Conservation (phyloP, 2,113 vertebrate species). For the Seriola dumerili region DNA sequence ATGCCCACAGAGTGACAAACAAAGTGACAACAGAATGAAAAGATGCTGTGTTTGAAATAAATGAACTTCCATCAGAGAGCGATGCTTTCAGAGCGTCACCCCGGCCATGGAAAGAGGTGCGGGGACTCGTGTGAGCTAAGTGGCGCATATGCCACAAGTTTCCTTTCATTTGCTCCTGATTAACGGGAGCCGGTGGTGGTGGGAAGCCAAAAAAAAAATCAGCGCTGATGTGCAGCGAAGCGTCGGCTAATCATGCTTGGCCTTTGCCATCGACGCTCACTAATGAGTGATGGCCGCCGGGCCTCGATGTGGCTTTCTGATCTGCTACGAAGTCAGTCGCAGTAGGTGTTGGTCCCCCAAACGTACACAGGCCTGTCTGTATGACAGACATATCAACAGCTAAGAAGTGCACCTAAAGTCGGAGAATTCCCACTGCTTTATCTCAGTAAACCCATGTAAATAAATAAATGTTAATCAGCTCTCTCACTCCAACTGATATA, state of each 20-base stretch:
- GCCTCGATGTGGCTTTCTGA: constrained; percentile 44
- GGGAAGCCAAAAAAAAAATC: constrained; percentile 43
- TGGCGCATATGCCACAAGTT: constrained; percentile 54
- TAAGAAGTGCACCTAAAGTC: neutral
- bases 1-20: neutral
- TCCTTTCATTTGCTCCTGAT: constrained; percentile 66
- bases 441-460: neutral
- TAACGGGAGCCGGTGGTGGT: constrained; percentile 46
- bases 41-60: constrained; percentile 5
- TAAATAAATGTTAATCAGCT: neutral
- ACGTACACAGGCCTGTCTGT: constrained; percentile 36
- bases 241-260: constrained; percentile 63
- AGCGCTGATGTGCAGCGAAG: constrained; percentile 61
- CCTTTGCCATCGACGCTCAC: constrained; percentile 63
- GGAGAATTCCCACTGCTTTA: neutral
- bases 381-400: constrained; percentile 35
- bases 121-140: constrained; percentile 26
- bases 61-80: neutral
- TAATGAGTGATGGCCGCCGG: constrained; percentile 62
- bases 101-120: neutral
- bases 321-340: constrained; percentile 29
- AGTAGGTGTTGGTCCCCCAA: constrained; percentile 21
- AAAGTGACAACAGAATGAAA: constrained; percentile 3
- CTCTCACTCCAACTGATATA: neutral
- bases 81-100: neutral